Percentiles rank a stretch among this genome's conserved stretches.
phyloP scores from a whole-genome alignment of 2,113 vertebrate genomes.

The Lagopus muta region DNA sequence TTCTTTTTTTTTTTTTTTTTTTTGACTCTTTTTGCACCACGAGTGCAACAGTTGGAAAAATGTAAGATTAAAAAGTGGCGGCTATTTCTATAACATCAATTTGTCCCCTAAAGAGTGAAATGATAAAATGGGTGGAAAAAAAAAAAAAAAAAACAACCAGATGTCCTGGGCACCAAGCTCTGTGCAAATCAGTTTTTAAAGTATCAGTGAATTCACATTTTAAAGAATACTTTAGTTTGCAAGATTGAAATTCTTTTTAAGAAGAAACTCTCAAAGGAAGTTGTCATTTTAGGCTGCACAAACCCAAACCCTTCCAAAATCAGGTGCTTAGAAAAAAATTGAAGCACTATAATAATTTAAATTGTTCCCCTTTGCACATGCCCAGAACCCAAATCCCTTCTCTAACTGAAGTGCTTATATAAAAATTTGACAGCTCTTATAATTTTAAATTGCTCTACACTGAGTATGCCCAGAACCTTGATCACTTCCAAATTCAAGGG shows the following conservation, averaged over 20 bases:
- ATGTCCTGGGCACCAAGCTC: constrained; percentile 23
- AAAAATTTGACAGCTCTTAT: constrained; percentile 91
- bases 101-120: constrained; percentile 66
- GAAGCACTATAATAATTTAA: constrained; percentile 85
- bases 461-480: constrained; percentile 88
- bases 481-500: constrained; percentile 90
- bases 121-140: constrained; percentile 67
- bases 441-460: constrained; percentile 89
- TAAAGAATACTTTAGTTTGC: constrained; percentile 66
- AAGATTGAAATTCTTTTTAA: constrained; percentile 67
- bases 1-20: background rate
- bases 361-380: constrained; percentile 82
- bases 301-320: constrained; percentile 82
- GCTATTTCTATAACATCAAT: constrained; percentile 67
- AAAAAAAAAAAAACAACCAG: background rate
- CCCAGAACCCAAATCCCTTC: constrained; percentile 85
- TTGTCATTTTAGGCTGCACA: constrained; percentile 77
- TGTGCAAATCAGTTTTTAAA: constrained; percentile 76
- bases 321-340: constrained; percentile 80
- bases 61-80: constrained; percentile 45
- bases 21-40: background rate
- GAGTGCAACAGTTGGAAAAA: constrained; percentile 48
- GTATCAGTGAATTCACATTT: constrained; percentile 67
- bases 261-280: constrained; percentile 75
- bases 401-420: constrained; percentile 87